phyloP scores from a whole-genome alignment of 1,140 invertebrate genomes.

The Macrosteles quadrilineatus region DNA sequence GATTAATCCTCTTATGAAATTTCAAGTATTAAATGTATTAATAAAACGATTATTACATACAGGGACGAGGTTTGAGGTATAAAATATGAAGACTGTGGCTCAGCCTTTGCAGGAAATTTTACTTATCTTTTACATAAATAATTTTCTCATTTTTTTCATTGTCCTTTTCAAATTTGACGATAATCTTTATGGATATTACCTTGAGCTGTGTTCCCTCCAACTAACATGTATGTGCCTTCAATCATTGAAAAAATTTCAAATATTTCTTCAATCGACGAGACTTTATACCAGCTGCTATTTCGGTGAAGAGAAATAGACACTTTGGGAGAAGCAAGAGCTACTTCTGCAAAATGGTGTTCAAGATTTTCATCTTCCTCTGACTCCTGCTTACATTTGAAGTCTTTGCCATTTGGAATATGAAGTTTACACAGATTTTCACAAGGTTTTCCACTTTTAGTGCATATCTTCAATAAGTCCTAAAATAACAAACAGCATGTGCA shows the following conservation, averaged over 20 bases:
- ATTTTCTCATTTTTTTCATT: too few species aligned
- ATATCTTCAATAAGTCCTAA: constrained; percentile 16
- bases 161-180: neutral
- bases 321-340: neutral
- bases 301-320: neutral
- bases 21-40: too few species aligned
- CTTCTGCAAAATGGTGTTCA: neutral
- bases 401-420: neutral
- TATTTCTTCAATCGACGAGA: neutral
- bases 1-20: too few species aligned
- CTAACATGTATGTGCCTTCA: neutral
- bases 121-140: too few species aligned
- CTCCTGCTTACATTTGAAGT: neutral
- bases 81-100: too few species aligned
- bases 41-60: too few species aligned
- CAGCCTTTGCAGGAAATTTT: too few species aligned
- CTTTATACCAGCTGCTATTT: neutral
- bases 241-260: constrained; percentile 18
- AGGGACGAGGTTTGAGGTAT: too few species aligned
- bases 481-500: too few species aligned
- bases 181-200: neutral
- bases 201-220: constrained; percentile 18
- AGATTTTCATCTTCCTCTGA: neutral
- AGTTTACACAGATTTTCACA: neutral
- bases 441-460: neutral